Evolutionary conservation across 2,888 invertebrate genomes (phyloP).

Genomic region (Trypoxylon attenuatum): DNA sequence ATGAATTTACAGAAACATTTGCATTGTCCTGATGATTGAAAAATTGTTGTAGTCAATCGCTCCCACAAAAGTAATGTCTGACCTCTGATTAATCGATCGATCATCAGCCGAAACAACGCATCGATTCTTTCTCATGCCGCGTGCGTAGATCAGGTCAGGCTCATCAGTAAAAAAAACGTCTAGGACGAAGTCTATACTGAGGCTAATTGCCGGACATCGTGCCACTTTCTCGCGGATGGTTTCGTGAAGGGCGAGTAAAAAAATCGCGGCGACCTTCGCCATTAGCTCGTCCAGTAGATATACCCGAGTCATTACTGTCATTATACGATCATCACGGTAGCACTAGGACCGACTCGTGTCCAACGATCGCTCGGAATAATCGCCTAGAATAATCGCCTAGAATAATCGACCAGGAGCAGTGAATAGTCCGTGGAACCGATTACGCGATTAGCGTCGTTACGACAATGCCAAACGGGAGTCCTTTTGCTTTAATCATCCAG

Average conservation of each 20-base stretch:
- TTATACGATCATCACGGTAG: conserved; percentile 39
- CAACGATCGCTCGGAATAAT: conserved; percentile 11
- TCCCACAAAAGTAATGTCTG: too few species aligned
- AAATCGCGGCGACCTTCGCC: too few species aligned
- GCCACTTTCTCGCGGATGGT: conserved; percentile 11
- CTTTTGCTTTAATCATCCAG: conserved; percentile 27
- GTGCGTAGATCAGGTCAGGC: too few species aligned
- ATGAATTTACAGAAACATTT: too few species aligned
- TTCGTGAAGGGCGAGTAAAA: conserved; percentile 7
- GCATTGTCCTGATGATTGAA: too few species aligned
- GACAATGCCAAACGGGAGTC: conserved; percentile 39
- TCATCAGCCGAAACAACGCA: too few species aligned
- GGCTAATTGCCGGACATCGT: conserved; percentile 36
- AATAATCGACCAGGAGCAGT: conserved; percentile 16
- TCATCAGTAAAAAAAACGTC: too few species aligned
- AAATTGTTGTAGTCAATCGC: too few species aligned
- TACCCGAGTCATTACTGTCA: conserved; percentile 15
- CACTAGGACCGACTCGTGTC: conserved; percentile 44
- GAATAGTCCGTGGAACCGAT: conserved; percentile 41
- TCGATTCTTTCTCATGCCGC: too few species aligned
- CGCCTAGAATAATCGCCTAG: not conserved
- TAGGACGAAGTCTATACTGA: not conserved
- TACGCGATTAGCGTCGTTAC: conserved; percentile 32
- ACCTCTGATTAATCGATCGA: too few species aligned
- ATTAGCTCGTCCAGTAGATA: conserved; percentile 11